These are phyloP conservation scores for Drosophila repleta DNA, from an alignment of 1,140 invertebrate species.

Conservation along the genomic window DNA sequence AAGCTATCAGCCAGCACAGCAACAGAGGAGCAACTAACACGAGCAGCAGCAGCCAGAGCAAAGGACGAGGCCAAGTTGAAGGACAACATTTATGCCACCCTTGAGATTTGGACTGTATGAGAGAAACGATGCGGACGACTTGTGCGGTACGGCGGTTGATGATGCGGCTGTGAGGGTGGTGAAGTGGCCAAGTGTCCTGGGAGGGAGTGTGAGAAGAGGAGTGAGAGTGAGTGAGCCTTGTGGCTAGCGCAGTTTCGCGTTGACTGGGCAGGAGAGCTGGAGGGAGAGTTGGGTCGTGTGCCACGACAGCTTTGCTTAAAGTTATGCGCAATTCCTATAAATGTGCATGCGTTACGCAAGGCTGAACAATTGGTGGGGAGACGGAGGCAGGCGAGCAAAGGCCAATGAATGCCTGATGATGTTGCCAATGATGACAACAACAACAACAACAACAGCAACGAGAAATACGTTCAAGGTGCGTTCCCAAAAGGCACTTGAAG, in stretches of 20 bases:
- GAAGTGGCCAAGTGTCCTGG: conserved; percentile 12
- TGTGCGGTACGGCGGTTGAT: conserved; percentile 43
- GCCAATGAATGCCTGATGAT: conserved; percentile 65
- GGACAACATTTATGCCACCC: conserved; percentile 81
- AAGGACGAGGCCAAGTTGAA: conserved; percentile 49
- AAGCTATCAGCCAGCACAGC: conserved; percentile 44
- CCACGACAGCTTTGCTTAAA: conserved; percentile 75
- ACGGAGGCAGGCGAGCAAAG: neutral
- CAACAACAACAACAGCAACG: no score
- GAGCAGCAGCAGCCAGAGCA: neutral
- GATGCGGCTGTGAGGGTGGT: conserved; percentile 2
- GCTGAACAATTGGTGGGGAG: conserved; percentile 66
- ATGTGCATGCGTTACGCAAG: conserved; percentile 80
- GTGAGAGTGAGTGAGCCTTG: conserved; percentile 33
- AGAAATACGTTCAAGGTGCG: conserved; percentile 32
- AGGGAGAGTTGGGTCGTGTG: conserved; percentile 38
- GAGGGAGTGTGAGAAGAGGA: neutral
- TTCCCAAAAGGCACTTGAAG: conserved; percentile 44
- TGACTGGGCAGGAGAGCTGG: conserved; percentile 6
- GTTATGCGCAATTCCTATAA: conserved; percentile 81
- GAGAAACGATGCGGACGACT: conserved; percentile 33
- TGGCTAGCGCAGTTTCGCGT: conserved; percentile 60
- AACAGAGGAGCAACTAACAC: conserved; percentile 10
- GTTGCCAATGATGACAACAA: conserved; percentile 16
- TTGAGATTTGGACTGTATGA: conserved; percentile 73